phyloP scores from a whole-genome alignment of 2,888 invertebrate species.

The Lepas anatifera region DNA sequence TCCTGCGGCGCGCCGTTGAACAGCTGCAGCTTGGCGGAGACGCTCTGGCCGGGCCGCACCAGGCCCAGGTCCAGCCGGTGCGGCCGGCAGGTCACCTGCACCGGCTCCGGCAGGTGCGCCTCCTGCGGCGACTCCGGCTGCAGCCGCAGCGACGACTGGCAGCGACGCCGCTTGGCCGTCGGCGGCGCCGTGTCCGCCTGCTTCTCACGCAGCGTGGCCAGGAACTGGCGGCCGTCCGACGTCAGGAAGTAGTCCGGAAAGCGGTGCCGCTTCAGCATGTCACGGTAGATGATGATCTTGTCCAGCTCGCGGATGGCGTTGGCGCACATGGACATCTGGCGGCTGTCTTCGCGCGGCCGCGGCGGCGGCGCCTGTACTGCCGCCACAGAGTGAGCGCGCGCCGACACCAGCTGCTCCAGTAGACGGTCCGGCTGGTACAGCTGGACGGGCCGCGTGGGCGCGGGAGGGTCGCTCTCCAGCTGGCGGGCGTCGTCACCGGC shows the following conservation, averaged over 20 bases:
- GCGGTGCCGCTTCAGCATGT: neutral
- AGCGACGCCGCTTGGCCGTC: neutral
- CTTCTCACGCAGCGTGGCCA: neutral
- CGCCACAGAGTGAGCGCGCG: too few relatives aligned
- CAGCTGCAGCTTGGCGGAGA: neutral
- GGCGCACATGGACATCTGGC: neutral
- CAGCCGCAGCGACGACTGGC: neutral
- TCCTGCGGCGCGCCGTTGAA: neutral
- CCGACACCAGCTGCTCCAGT: neutral
- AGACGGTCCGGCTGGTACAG: neutral
- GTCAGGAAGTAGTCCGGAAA: constrained; percentile 8
- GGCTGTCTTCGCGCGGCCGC: neutral
- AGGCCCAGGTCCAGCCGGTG: constrained; percentile 1
- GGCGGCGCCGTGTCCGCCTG: neutral
- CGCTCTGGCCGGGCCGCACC: neutral
- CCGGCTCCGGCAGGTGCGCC: neutral
- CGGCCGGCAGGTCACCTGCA: neutral
- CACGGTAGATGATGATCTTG: neutral
- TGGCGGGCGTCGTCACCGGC: neutral
- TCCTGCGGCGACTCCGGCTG: neutral
- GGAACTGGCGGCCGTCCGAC: constrained; percentile 5
- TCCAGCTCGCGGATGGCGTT: neutral
- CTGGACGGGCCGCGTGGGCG: neutral
- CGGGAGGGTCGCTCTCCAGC: neutral
- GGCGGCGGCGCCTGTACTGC: neutral